These are phyloP conservation scores for Tachysurus vachellii DNA, from an alignment of 2,113 vertebrate genomes.

Conservation along the genomic window DNA sequence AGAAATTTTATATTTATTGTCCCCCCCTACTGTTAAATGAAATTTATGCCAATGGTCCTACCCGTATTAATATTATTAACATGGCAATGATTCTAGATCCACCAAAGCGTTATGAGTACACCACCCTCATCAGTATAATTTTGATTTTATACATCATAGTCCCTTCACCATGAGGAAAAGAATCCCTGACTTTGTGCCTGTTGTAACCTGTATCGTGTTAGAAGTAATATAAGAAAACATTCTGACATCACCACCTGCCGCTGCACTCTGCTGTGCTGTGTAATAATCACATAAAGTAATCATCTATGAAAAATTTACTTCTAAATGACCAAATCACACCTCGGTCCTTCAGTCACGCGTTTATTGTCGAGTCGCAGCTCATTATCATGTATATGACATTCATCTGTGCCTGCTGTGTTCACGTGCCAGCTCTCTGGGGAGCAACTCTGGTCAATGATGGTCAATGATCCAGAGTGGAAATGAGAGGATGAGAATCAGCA, in stretches of 20 bases:
- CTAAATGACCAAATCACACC: not conserved
- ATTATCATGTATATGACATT: conserved; percentile 20
- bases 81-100: not conserved
- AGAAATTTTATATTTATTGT: no score
- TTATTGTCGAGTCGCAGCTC: not conserved
- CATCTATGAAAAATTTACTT: not conserved
- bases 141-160: not conserved
- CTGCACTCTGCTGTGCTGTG: not conserved
- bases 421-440: not conserved
- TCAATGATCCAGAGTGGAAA: conserved; percentile 20
- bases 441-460: conserved; percentile 18
- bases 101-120: not conserved
- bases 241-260: not conserved
- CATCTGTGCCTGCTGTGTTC: not conserved
- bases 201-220: not conserved
- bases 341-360: not conserved
- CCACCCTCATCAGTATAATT: not conserved
- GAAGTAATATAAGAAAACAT: not conserved
- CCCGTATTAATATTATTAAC: not conserved
- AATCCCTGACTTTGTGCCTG: not conserved
- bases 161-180: not conserved
- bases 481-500: conserved; percentile 21
- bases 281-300: not conserved
- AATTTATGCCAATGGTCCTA: no score
- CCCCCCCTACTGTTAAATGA: no score